Evolutionary conservation across 2,113 vertebrate species (phyloP).

Genomic region (Rattus rattus): DNA sequence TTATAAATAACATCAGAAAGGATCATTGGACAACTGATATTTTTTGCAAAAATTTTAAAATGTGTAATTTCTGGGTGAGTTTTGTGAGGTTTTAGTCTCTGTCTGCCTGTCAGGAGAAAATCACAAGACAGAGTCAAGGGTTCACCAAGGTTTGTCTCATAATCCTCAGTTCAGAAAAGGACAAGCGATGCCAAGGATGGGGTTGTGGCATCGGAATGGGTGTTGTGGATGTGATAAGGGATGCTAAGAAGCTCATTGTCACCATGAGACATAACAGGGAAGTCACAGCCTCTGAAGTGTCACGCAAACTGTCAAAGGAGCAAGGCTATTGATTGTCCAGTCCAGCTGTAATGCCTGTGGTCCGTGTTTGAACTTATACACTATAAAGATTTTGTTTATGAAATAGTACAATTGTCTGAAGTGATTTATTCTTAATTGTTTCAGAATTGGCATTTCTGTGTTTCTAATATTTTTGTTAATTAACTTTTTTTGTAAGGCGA

Average conservation of each 20-base stretch:
- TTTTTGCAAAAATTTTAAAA: conserved; percentile 24
- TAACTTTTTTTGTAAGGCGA: background rate
- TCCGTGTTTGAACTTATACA: background rate
- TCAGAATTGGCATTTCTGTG: background rate
- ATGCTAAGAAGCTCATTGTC: background rate
- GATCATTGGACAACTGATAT: conserved; percentile 10
- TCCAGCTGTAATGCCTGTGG: background rate
- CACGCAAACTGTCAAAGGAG: background rate
- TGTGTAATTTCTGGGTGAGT: background rate
- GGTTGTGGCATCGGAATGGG: background rate
- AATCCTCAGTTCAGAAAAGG: background rate
- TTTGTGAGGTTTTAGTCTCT: background rate
- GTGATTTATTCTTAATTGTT: background rate
- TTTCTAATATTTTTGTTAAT: conserved; percentile 10
- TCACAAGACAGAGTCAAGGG: background rate
- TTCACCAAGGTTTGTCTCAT: background rate
- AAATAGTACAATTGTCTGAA: background rate
- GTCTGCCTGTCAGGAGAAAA: background rate
- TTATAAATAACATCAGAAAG: background rate
- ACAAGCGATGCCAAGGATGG: background rate
- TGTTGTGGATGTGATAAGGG: background rate
- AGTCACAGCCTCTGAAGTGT: background rate
- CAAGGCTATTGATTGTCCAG: background rate
- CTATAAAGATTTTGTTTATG: background rate
- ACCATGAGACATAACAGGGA: background rate